Evolutionary conservation across 2,888 invertebrate genomes (phyloP).

Genomic region (Epinotia nisella): DNA sequence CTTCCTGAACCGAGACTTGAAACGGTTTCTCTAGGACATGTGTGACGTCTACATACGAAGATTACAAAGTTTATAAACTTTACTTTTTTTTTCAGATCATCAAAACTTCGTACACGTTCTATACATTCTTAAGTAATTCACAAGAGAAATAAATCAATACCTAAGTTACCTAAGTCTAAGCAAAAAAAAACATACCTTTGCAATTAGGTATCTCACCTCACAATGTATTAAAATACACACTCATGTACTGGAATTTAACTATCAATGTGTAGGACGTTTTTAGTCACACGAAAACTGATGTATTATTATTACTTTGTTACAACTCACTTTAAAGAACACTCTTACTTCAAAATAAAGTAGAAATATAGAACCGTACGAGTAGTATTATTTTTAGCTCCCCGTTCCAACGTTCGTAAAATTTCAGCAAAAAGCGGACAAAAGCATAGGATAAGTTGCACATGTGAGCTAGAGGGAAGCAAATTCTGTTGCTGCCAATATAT

Average conservation of each 20-base stretch:
- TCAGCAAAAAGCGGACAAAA: slow-evolving; percentile 26
- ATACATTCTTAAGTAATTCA: slow-evolving; percentile 59
- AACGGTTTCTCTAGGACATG: slow-evolving; percentile 9
- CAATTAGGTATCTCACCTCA: too few species aligned
- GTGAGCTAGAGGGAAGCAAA: slow-evolving; percentile 30
- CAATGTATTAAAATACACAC: too few species aligned
- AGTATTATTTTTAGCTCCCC: slow-evolving; percentile 16
- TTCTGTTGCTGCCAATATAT: slow-evolving; percentile 28
- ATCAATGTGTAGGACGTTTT: too few species aligned
- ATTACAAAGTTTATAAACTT: neutral
- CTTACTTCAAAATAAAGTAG: neutral
- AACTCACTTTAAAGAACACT: neutral
- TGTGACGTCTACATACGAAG: neutral
- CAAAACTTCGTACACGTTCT: slow-evolving; percentile 61
- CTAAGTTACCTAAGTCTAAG: neutral
- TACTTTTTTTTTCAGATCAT: slow-evolving; percentile 57
- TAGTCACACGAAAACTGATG: neutral
- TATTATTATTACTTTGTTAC: neutral
- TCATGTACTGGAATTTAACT: too few species aligned
- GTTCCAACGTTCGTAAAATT: slow-evolving; percentile 17
- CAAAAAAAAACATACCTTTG: neutral
- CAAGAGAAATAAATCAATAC: slow-evolving; percentile 9
- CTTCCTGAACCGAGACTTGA: slow-evolving; percentile 4
- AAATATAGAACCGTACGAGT: neutral
- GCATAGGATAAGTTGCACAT: slow-evolving; percentile 27